Conservation (phyloP, 2,888 invertebrate species). For the Antheraea yamamai region DNA sequence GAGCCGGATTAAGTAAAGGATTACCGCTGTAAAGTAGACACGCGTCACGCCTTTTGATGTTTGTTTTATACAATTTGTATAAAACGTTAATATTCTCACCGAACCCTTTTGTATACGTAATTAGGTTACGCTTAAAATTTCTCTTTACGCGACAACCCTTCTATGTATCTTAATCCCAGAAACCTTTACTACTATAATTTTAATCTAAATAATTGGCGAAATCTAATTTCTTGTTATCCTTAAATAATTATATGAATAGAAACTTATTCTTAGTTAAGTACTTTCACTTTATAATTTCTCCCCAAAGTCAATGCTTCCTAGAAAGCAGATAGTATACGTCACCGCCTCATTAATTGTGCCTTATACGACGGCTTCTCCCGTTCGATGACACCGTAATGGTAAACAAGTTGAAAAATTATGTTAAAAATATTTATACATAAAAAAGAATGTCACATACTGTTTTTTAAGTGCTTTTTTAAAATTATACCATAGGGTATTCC, state of each 20-base stretch:
- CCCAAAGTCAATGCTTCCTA: background rate
- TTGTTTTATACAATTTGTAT: conserved; percentile 19
- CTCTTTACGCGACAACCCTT: conserved; percentile 6
- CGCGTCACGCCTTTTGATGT: conserved; percentile 22
- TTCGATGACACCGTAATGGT: background rate
- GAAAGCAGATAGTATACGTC: background rate
- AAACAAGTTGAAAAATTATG: background rate
- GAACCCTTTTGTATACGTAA: conserved; percentile 15
- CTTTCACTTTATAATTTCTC: background rate
- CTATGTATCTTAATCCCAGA: conserved; percentile 11
- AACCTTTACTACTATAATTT: background rate
- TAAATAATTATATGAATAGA: background rate
- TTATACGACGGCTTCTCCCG: background rate
- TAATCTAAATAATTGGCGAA: background rate
- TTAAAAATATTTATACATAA: background rate
- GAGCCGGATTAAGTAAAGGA: conserved; percentile 18
- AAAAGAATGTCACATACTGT: background rate
- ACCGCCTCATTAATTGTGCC: background rate
- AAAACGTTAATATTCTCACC: conserved; percentile 21
- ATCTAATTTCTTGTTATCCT: background rate
- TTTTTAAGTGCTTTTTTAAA: background rate
- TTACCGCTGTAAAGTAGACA: conserved; percentile 20
- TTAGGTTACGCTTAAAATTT: conserved; percentile 9
- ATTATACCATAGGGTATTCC: too few relatives aligned
- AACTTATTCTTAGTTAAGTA: background rate